Conservation (phyloP, 1,140 invertebrate species). For the Pygmarrhopalites habei region DNA sequence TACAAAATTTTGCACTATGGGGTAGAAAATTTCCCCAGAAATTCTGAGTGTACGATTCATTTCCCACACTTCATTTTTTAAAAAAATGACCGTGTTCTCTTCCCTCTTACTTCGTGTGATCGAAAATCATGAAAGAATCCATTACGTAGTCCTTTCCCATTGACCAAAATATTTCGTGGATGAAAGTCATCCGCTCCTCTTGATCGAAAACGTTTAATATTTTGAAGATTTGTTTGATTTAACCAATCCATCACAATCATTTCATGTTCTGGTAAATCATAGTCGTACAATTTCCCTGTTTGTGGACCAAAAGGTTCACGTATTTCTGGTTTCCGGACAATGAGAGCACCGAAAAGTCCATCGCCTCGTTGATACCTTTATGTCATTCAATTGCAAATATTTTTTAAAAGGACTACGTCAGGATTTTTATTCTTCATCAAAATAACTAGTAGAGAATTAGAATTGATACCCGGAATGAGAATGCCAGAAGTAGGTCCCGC, state of each 20-base stretch:
- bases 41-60: too few relatives aligned
- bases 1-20: too few relatives aligned
- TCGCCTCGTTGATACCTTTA: constrained; percentile 51
- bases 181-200: constrained; percentile 70
- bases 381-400: too few relatives aligned
- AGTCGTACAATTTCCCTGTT: constrained; percentile 24
- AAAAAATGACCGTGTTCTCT: too few relatives aligned
- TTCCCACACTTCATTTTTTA: too few relatives aligned
- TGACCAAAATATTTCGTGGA: constrained; percentile 67
- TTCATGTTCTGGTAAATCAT: constrained; percentile 67
- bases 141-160: constrained; percentile 56
- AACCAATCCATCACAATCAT: constrained; percentile 73
- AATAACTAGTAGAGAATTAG: too few relatives aligned
- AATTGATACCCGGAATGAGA: too few relatives aligned
- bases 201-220: constrained; percentile 71
- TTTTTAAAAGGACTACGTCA: too few relatives aligned
- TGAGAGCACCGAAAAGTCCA: constrained; percentile 67
- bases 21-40: too few relatives aligned
- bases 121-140: constrained; percentile 36
- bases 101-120: constrained; percentile 20
- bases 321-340: constrained; percentile 65
- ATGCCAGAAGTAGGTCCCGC: too few relatives aligned
- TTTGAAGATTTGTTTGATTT: constrained; percentile 55
- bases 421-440: too few relatives aligned
- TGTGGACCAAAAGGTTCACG: constrained; percentile 59